Percentiles rank a stretch among this genome's conserved stretches.
Evolutionary conservation across 2,797 vertebrate genomes (phyloP).

Genomic region (Peromyscus melanophrys): DNA sequence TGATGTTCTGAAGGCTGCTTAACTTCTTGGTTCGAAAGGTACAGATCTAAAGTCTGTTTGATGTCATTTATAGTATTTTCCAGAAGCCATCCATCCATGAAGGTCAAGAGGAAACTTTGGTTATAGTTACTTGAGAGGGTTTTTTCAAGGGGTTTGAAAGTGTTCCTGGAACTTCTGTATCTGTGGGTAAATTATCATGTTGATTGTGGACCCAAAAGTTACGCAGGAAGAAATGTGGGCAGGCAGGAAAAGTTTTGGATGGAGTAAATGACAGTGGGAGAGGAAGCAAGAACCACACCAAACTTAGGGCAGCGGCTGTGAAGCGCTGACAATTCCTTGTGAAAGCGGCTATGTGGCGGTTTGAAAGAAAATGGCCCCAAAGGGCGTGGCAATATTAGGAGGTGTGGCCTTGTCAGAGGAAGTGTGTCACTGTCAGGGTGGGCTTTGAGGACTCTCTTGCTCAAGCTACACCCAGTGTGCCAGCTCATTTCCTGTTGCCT

Average conservation of each 20-base stretch:
- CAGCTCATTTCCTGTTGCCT: neutral
- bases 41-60: constrained; percentile 65
- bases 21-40: constrained; percentile 56
- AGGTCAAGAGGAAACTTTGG: neutral
- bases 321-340: neutral
- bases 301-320: neutral
- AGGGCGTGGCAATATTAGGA: neutral
- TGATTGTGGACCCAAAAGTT: neutral
- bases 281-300: neutral
- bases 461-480: neutral
- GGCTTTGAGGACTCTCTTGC: neutral
- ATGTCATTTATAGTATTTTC: constrained; percentile 27
- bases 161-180: neutral
- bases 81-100: neutral
- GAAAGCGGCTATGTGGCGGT: neutral
- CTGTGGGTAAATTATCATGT: neutral
- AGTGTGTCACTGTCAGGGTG: neutral
- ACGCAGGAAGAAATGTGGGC: neutral
- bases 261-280: neutral
- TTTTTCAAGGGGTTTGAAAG: neutral
- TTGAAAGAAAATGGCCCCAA: neutral
- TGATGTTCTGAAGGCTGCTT: constrained; percentile 68
- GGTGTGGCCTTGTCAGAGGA: neutral
- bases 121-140: neutral
- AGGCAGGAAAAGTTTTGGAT: neutral